phyloP scores from a whole-genome alignment of 35 echinoderm and acorn worm genomes.

The Acanthaster planci region DNA sequence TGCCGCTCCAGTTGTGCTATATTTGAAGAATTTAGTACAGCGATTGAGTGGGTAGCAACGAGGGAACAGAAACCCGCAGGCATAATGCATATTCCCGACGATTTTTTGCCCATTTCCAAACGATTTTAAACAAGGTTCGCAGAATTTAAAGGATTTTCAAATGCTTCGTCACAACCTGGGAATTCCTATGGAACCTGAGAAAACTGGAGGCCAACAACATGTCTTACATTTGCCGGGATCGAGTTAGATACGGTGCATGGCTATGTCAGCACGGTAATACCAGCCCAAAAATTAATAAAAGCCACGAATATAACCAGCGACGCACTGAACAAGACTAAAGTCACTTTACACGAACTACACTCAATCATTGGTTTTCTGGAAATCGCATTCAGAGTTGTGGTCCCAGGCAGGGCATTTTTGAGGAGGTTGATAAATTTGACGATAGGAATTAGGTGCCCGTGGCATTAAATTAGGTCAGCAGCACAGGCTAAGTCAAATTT shows the following conservation, averaged over 20 bases:
- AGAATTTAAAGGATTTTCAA: neutral
- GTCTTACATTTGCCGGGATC: conserved; percentile 32
- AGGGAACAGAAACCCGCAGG: neutral
- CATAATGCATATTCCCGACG: neutral
- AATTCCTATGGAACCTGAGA: conserved; percentile 4
- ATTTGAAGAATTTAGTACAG: neutral
- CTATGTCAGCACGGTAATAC: conserved; percentile 30
- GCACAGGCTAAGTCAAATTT: neutral
- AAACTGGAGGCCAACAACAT: conserved; percentile 30
- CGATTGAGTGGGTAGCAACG: neutral
- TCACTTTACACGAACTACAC: neutral
- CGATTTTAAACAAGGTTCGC: neutral
- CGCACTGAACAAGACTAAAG: neutral
- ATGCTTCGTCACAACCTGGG: neutral
- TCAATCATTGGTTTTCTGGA: conserved; percentile 27
- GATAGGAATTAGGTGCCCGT: neutral
- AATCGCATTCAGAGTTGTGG: conserved; percentile 26
- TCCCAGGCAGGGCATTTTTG: conserved; percentile 42
- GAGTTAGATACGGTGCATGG: conserved; percentile 32
- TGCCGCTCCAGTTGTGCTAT: neutral
- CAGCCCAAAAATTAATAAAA: conserved; percentile 26
- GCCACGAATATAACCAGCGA: neutral
- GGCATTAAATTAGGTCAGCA: neutral
- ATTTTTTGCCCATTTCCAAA: neutral
- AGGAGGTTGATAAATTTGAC: conserved; percentile 28